Conservation (phyloP, 2,888 invertebrate genomes). For the Phyllotreta cruciferae region DNA sequence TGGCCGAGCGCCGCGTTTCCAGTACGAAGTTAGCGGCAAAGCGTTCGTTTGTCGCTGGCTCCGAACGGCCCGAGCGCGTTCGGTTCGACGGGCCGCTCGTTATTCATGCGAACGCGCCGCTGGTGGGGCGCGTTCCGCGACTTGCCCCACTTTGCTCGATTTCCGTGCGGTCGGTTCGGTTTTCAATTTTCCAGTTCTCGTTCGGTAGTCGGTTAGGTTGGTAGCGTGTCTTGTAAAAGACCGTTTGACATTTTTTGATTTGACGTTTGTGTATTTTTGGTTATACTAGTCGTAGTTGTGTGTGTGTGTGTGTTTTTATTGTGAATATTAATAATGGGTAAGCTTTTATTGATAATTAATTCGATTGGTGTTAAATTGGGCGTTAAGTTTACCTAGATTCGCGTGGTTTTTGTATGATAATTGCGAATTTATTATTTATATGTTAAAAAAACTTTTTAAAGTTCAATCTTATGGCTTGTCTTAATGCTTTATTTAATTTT, state of each 20-base stretch:
- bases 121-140: conserved; percentile 31
- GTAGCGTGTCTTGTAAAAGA: conserved; percentile 8
- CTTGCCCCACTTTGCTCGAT: conserved; percentile 21
- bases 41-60: too few species aligned
- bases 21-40: conserved; percentile 35
- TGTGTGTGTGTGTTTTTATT: conserved; percentile 7
- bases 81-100: conserved; percentile 14
- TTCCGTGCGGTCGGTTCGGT: conserved; percentile 8
- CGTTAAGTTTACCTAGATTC: too few species aligned
- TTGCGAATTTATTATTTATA: too few species aligned
- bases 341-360: background rate
- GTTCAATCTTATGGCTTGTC: too few species aligned
- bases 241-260: conserved; percentile 6
- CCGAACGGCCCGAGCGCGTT: too few species aligned
- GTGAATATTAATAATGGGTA: conserved; percentile 20
- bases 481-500: too few species aligned
- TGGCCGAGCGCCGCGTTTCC: conserved; percentile 28
- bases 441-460: too few species aligned
- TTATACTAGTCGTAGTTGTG: conserved; percentile 7
- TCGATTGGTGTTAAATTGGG: too few species aligned
- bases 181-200: conserved; percentile 17
- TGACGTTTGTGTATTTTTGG: conserved; percentile 26
- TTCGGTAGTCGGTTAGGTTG: conserved; percentile 9
- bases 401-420: too few species aligned
- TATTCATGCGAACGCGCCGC: too few species aligned